phyloP scores from a whole-genome alignment of 2,797 vertebrate genomes.

The Spinibarbus caldwelli region DNA sequence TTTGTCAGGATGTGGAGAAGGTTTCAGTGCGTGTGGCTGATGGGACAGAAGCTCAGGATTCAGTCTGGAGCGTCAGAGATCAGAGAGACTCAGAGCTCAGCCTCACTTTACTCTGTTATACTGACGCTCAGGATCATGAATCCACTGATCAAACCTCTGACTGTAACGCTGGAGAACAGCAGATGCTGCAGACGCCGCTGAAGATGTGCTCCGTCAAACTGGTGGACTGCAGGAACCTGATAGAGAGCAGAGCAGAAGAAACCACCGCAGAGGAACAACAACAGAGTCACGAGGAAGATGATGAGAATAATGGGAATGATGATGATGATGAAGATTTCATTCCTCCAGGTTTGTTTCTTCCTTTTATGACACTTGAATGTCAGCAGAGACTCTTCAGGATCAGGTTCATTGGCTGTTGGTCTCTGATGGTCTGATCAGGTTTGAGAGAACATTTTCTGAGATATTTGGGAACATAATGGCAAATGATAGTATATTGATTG shows the following conservation, averaged over 20 bases:
- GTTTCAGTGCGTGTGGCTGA: neutral
- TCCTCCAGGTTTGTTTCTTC: neutral
- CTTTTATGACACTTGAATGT: neutral
- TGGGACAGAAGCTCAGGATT: neutral
- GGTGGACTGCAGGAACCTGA: constrained; percentile 10
- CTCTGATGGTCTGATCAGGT: neutral
- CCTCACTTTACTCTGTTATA: constrained; percentile 13
- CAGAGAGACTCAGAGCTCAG: constrained; percentile 3
- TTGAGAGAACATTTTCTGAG: too few relatives aligned
- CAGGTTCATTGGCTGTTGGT: neutral
- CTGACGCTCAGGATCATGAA: constrained; percentile 15
- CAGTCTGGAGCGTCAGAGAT: neutral
- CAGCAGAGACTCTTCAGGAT: neutral
- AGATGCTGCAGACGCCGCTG: neutral
- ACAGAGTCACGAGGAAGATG: neutral
- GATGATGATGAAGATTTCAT: neutral
- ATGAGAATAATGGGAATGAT: neutral
- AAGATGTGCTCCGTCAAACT: neutral
- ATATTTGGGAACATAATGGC: neutral
- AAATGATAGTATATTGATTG: neutral
- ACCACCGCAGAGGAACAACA: neutral
- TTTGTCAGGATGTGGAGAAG: neutral
- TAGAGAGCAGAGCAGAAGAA: neutral
- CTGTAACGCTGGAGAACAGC: constrained; percentile 2
- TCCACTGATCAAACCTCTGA: constrained; percentile 2